Percentiles rank a stretch among this genome's conserved stretches.
phyloP scores from a whole-genome alignment of 2,113 vertebrate species.

The Prionailurus viverrinus region DNA sequence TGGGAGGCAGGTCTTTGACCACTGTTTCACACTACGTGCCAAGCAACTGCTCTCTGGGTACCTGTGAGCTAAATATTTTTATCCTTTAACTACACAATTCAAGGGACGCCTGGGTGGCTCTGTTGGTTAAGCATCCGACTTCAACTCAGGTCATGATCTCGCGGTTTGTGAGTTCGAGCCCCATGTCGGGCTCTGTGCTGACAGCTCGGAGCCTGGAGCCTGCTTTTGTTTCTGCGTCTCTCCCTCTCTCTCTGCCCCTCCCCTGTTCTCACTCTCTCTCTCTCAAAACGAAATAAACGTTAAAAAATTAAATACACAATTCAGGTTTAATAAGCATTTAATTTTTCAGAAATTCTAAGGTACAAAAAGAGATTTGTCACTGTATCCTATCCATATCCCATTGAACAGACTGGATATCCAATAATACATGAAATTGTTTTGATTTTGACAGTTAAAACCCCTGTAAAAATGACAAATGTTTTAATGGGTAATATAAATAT shows the following conservation, averaged over 20 bases:
- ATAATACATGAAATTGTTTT: neutral
- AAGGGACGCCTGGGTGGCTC: neutral
- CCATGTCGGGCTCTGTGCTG: too few species aligned
- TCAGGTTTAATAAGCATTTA: neutral
- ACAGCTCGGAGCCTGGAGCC: too few species aligned
- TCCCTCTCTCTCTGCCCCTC: too few species aligned
- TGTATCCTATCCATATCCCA: neutral
- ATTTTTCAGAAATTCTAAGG: slow-evolving; percentile 25
- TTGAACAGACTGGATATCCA: neutral
- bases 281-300: too few species aligned
- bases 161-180: accelerated
- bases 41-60: neutral
- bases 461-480: slow-evolving; percentile 31
- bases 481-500: neutral
- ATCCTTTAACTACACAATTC: neutral
- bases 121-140: too few species aligned
- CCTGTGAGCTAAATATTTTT: neutral
- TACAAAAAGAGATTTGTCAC: neutral
- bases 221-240: too few species aligned
- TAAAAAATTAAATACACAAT: neutral
- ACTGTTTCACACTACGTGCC: neutral
- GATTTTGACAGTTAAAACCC: slow-evolving; percentile 58
- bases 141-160: too few species aligned
- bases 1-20: neutral
- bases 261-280: too few species aligned